phyloP scores from a whole-genome alignment of 2,113 vertebrate species.

The Hypocryptadius cinnamomeus region DNA sequence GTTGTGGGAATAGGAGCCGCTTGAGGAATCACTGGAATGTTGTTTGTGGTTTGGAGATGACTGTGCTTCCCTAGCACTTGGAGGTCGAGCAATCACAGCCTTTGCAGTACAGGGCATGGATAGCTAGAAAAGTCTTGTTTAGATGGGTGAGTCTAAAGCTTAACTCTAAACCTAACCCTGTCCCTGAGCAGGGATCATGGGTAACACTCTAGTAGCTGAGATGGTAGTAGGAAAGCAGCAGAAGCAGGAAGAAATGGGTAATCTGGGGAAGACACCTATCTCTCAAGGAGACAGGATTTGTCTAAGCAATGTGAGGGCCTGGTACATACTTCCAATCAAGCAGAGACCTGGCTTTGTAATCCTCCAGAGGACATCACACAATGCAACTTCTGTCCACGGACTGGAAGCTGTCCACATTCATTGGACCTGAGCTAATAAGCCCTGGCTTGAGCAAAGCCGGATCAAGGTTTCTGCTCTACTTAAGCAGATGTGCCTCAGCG shows the following conservation, averaged over 20 bases:
- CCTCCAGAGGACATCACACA: background rate
- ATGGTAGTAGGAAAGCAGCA: background rate
- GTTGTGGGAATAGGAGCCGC: background rate
- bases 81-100: background rate
- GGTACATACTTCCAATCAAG: background rate
- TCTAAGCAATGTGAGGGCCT: background rate
- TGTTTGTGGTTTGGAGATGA: background rate
- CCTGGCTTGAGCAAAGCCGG: background rate
- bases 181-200: background rate
- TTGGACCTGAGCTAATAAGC: background rate
- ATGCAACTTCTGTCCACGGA: background rate
- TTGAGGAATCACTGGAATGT: background rate
- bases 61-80: background rate
- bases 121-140: background rate
- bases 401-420: constrained; percentile 6
- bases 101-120: background rate
- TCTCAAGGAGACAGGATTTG: background rate
- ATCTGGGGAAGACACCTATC: background rate
- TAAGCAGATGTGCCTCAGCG: background rate
- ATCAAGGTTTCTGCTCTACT: background rate
- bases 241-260: background rate
- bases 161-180: background rate
- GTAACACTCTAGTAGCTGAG: background rate
- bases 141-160: background rate
- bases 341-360: background rate